Conservation (phyloP, 1,140 invertebrate species). For the Pantala flavescens region DNA sequence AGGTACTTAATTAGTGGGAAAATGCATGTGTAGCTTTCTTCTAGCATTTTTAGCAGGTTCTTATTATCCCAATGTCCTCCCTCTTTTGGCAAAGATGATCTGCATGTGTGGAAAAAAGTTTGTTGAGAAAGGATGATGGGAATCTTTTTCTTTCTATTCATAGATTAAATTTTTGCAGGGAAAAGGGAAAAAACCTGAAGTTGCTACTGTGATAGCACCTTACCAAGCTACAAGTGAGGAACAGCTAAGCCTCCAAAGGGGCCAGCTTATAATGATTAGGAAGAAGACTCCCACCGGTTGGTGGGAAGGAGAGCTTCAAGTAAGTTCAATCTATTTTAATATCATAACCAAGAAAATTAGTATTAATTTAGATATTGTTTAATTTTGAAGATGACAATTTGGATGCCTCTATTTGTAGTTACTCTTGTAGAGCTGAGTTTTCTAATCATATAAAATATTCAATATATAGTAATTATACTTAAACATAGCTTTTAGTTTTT, state of each 20-base stretch:
- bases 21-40: neutral
- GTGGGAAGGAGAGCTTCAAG: conserved; percentile 99
- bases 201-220: conserved; percentile 78
- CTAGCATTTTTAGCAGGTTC: neutral
- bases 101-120: neutral
- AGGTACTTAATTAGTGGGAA: conserved; percentile 19
- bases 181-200: conserved; percentile 66
- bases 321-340: conserved; percentile 27
- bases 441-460: no score
- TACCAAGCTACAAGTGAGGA: conserved; percentile 81
- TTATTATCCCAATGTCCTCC: neutral
- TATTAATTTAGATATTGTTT: conserved; percentile 14
- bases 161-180: conserved; percentile 25
- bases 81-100: neutral
- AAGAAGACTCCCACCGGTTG: conserved; percentile 94
- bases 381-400: no score
- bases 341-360: neutral
- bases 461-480: no score
- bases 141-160: neutral
- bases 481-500: no score
- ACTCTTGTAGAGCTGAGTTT: no score
- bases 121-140: no score
- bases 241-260: conserved; percentile 78
- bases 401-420: no score
- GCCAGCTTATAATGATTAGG: conserved; percentile 90